Conservation (phyloP, 2,113 vertebrate genomes). For the Cichladusa arquata region DNA sequence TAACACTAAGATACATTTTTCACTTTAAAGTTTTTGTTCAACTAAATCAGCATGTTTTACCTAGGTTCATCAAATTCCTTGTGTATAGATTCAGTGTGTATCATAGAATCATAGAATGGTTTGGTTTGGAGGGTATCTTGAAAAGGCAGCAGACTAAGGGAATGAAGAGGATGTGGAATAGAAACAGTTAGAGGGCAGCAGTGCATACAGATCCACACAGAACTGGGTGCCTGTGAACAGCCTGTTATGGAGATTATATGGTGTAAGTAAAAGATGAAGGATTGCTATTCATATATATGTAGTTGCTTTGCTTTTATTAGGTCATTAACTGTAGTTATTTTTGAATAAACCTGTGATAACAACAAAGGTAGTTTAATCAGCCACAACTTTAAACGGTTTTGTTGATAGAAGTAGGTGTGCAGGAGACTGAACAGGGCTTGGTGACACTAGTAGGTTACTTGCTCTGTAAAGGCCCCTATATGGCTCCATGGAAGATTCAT, state of each 20-base stretch:
- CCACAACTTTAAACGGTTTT: not conserved
- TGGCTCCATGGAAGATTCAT: not conserved
- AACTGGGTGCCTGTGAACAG: not conserved
- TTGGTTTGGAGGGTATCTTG: not conserved
- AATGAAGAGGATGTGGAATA: not conserved
- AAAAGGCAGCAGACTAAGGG: not conserved
- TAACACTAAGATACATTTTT: not conserved
- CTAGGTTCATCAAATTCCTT: not conserved
- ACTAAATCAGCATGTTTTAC: not conserved
- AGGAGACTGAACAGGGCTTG: not conserved
- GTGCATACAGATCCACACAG: not conserved
- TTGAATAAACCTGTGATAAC: rapidly evolving
- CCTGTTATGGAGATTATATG: not conserved
- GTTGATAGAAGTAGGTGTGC: not conserved
- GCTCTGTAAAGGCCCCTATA: not conserved
- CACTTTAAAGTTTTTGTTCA: not conserved
- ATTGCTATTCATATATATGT: not conserved
- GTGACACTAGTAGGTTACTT: not conserved
- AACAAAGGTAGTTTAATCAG: not conserved
- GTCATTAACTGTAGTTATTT: not conserved
- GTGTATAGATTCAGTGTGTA: not conserved
- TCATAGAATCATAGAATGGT: not conserved
- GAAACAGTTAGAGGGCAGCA: not conserved
- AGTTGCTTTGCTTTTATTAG: not conserved
- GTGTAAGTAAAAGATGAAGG: not conserved